Conservation (phyloP, 2,797 vertebrate genomes). For the Selene dorsalis region DNA sequence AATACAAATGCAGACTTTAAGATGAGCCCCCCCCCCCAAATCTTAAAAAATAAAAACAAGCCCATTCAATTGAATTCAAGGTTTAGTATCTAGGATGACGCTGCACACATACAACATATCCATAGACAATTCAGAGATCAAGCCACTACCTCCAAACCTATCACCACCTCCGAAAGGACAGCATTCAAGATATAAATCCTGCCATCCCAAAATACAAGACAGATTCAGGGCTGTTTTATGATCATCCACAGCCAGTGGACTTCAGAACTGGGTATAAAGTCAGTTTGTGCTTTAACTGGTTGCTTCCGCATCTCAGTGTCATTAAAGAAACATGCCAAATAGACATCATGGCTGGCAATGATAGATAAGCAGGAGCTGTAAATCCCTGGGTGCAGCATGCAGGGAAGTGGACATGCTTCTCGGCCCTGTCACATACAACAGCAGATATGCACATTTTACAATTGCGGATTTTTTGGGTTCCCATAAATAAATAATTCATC, state of each 20-base stretch:
- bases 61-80: constrained; percentile 42
- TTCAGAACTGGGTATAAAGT: constrained; percentile 40
- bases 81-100: constrained; percentile 13
- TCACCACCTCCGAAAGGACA: not conserved
- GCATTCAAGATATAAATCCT: not conserved
- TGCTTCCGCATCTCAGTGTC: constrained; percentile 8
- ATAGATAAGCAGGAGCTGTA: constrained; percentile 23
- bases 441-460: constrained; percentile 16
- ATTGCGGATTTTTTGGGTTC: constrained; percentile 24
- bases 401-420: not conserved
- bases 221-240: constrained; percentile 15
- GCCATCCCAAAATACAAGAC: not conserved
- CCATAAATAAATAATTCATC: constrained; percentile 48
- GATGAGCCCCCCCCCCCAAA: constrained; percentile 47
- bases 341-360: constrained; percentile 17
- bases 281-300: constrained; percentile 19
- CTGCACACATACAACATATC: not conserved
- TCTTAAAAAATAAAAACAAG: constrained; percentile 54
- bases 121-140: not conserved
- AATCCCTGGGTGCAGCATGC: constrained; percentile 10
- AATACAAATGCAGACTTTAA: constrained; percentile 65
- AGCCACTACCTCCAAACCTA: no score
- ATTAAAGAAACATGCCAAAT: constrained; percentile 26
- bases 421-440: constrained; percentile 9
- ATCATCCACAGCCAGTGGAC: constrained; percentile 36